These are phyloP conservation scores for Cyanistes caeruleus DNA, from an alignment of 2,113 vertebrate genomes.

Conservation along the genomic window DNA sequence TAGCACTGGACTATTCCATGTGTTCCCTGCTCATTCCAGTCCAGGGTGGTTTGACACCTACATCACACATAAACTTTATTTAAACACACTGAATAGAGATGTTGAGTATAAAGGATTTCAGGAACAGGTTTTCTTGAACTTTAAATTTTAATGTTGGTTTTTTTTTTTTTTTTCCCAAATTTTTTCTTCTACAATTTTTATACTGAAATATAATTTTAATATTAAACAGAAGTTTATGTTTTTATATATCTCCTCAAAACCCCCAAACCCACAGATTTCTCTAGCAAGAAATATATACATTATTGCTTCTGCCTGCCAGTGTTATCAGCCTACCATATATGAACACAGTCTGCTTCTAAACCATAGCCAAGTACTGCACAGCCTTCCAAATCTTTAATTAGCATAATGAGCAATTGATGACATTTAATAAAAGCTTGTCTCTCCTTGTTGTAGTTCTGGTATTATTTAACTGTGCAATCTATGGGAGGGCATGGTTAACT, in stretches of 20 bases:
- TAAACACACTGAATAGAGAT: background rate
- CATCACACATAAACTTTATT: background rate
- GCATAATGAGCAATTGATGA: background rate
- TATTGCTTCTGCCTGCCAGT: background rate
- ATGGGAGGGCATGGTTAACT: background rate
- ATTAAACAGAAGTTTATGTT: background rate
- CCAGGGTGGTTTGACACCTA: background rate
- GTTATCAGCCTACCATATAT: background rate
- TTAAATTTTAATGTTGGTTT: background rate
- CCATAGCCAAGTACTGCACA: background rate
- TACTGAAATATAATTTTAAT: background rate
- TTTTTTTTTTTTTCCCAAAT: background rate
- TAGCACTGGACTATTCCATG: background rate
- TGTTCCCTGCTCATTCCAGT: background rate
- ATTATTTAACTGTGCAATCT: background rate
- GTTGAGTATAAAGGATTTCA: background rate
- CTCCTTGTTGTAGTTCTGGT: background rate
- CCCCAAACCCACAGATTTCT: background rate
- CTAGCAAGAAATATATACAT: background rate
- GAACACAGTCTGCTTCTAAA: background rate
- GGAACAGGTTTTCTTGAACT: background rate
- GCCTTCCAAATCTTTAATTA: conserved; percentile 11
- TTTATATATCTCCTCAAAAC: background rate
- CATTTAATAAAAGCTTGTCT: background rate
- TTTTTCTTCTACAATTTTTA: background rate